Percentiles rank a stretch among this genome's conserved stretches.
Evolutionary conservation across 2,888 invertebrate genomes (phyloP).

Genomic region (Mantis religiosa): DNA sequence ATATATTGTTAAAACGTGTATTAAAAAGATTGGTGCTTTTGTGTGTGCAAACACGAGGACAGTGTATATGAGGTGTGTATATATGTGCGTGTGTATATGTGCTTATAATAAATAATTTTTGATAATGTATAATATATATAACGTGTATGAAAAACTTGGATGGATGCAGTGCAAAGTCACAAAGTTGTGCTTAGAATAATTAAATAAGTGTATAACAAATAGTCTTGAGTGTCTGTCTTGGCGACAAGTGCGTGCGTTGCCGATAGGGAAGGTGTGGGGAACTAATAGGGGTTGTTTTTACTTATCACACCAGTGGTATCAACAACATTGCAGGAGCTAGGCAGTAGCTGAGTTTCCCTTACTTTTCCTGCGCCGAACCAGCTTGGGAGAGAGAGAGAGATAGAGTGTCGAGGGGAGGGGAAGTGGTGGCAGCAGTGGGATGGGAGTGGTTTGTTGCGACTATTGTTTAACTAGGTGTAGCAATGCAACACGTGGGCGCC

Average conservation of each 20-base stretch:
- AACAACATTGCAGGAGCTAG: neutral
- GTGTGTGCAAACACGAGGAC: neutral
- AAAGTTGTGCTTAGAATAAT: neutral
- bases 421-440: neutral
- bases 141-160: conserved; percentile 8
- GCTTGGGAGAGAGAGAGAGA: neutral
- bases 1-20: neutral
- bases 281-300: neutral
- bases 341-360: neutral
- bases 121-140: neutral
- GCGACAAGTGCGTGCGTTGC: neutral
- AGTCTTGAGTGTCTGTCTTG: neutral
- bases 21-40: neutral
- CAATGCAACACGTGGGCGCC: neutral
- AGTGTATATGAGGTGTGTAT: neutral
- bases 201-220: neutral
- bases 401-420: no score
- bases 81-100: neutral
- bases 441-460: neutral
- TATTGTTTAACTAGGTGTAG: neutral
- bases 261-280: neutral
- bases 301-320: neutral
- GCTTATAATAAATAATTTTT: neutral
- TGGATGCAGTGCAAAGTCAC: neutral
- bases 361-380: neutral